phyloP scores from a whole-genome alignment of 2,888 invertebrate species.

The Lithophane socia region DNA sequence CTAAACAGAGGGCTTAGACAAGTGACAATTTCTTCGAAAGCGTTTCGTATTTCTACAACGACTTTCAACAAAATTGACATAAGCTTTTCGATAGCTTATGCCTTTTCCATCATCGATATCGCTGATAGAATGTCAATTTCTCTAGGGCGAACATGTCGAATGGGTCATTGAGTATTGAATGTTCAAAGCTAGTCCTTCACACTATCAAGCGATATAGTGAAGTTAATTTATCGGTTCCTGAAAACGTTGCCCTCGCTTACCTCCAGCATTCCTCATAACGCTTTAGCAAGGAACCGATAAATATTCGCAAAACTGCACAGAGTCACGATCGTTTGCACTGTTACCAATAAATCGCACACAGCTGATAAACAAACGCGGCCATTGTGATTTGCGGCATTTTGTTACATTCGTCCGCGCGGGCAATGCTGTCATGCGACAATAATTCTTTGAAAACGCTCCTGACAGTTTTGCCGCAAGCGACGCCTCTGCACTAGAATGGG shows the following conservation, averaged over 20 bases:
- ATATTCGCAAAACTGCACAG: slow-evolving; percentile 68
- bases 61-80: too few relatives aligned
- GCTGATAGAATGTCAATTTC: too few relatives aligned
- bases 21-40: too few relatives aligned
- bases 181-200: neutral
- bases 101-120: too few relatives aligned
- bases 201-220: neutral
- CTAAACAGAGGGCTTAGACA: too few relatives aligned
- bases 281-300: slow-evolving; percentile 66
- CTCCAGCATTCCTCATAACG: slow-evolving; percentile 41
- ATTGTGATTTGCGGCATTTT: slow-evolving; percentile 79
- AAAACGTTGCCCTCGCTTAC: slow-evolving; percentile 6
- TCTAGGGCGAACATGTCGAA: neutral
- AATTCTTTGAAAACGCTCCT: slow-evolving; percentile 84
- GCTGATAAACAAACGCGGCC: slow-evolving; percentile 72
- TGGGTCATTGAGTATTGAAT: neutral
- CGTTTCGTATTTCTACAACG: too few relatives aligned
- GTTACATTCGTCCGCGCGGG: slow-evolving; percentile 72
- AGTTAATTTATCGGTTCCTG: slow-evolving; percentile 1
- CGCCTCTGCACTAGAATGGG: slow-evolving; percentile 76
- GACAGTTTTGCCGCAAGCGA: slow-evolving; percentile 77
- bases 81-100: too few relatives aligned
- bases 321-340: slow-evolving; percentile 68
- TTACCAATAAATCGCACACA: slow-evolving; percentile 69
- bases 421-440: slow-evolving; percentile 80